Evolutionary conservation across 1,140 invertebrate species (phyloP).

Genomic region (Scylla paramamosain): DNA sequence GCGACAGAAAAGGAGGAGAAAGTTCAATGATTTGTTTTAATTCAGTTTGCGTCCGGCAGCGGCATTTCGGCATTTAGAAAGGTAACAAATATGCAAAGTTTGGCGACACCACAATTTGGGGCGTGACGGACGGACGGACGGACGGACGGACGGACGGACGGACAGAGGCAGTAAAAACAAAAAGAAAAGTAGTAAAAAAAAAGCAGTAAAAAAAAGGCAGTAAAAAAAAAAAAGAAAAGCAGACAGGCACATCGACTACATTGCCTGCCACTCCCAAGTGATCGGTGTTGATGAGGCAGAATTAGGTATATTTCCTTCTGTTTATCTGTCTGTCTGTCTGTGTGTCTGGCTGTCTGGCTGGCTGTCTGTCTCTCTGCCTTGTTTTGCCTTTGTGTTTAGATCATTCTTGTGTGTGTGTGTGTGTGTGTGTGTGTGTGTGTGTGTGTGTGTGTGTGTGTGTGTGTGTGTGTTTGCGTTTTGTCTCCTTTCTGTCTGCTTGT

Average conservation of each 20-base stretch:
- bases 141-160: neutral
- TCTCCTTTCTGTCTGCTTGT: neutral
- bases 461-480: too few relatives aligned
- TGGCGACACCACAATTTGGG: too few relatives aligned
- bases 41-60: too few relatives aligned
- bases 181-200: too few relatives aligned
- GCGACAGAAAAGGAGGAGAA: too few relatives aligned
- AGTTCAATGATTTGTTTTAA: too few relatives aligned
- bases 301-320: neutral
- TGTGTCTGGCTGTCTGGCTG: neutral
- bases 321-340: neutral
- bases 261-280: neutral
- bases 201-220: neutral
- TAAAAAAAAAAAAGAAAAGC: neutral
- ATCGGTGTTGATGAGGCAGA: neutral
- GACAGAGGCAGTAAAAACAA: neutral
- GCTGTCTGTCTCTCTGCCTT: neutral
- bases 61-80: too few relatives aligned
- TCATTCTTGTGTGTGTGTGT: too few relatives aligned
- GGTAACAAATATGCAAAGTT: too few relatives aligned
- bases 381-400: too few relatives aligned
- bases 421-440: too few relatives aligned
- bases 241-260: neutral
- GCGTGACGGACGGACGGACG: neutral
- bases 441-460: too few relatives aligned